Base-by-base conservation (phyloP, 2,113 vertebrate genomes). In the Nettapus auritus region DNA sequence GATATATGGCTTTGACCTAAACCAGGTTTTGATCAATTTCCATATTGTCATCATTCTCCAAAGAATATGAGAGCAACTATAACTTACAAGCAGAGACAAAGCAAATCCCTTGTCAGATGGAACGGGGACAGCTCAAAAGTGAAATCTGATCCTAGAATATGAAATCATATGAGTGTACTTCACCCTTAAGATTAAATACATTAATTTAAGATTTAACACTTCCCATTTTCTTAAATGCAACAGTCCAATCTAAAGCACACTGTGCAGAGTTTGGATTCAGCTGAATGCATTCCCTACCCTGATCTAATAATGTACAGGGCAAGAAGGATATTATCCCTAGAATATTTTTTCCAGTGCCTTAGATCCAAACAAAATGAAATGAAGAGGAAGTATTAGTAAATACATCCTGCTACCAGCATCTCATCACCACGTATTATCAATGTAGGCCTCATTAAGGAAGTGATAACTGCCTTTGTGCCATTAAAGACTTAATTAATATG, bases 1-100 rank as follows among this genome's bases (percentile, higher is more conserved):
- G 71, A 60, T 85, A 91, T 66, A 83, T 60, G 67, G 79, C 59
- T 77, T 76, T 94, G 76, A 93, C 44, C 71, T 92, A 88, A 91
- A 89, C 69, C 44, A 19, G 14, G 11, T 13, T 56, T 80, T 85
- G 77, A 89, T 91, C 82, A 89, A 60, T 94, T 92, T 92, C 64
- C 82, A 36, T 83, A 73, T 62, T 87, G 86, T 70, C 93, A 87
- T 81, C 68, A 53, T 91, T 89, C 52, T 89, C 60, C 76, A 50
- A 38, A 77, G 70, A 82, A 82, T 48, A 89, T 80, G 85, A 90
- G 36, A 86, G 69, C 36, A 57, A 78, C 53, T 90, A 55, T 93
- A 97, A 91, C 71, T 90, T 86, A 77, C 2, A 89, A 76, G 44
- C 18, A 80, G 21, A 89, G 34, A 20, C 68, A 88, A 88, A 93